Conservation (phyloP, 2,113 vertebrate species). For the Grammomys surdaster region DNA sequence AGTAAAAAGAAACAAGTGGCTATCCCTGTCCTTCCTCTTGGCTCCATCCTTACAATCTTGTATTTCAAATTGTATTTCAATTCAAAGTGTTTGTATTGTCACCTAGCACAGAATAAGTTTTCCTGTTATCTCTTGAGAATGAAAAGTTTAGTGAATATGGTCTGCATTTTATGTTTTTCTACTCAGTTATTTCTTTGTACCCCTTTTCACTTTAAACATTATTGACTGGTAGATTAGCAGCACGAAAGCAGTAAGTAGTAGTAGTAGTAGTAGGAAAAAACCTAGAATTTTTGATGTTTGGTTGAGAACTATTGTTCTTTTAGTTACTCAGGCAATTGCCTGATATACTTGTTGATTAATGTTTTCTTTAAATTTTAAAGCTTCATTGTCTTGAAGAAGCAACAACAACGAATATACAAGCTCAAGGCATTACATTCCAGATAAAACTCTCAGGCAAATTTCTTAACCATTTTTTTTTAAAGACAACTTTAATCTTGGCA, state of each 20-base stretch:
- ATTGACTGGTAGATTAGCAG: constrained; percentile 41
- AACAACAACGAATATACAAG: constrained; percentile 44
- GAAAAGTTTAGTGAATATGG: constrained; percentile 17
- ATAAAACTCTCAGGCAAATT: constrained; percentile 31
- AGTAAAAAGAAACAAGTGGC: constrained; percentile 12
- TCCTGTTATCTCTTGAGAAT: constrained; percentile 20
- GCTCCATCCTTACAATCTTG: constrained; percentile 48
- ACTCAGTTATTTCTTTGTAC: background rate
- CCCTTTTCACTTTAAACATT: constrained; percentile 33
- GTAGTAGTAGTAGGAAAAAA: background rate
- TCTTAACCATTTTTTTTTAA: constrained; percentile 44
- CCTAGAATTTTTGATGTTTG: constrained; percentile 54
- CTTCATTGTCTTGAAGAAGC: constrained; percentile 55
- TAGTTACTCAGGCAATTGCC: constrained; percentile 17
- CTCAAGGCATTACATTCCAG: constrained; percentile 38
- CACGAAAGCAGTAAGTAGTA: background rate
- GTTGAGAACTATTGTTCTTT: constrained; percentile 43
- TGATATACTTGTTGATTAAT: background rate
- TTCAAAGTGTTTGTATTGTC: constrained; percentile 54
- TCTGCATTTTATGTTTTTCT: constrained; percentile 34
- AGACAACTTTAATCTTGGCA: constrained; percentile 43
- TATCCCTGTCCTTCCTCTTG: background rate
- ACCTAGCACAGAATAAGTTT: background rate
- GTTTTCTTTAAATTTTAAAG: constrained; percentile 64
- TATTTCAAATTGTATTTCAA: background rate